phyloP scores from a whole-genome alignment of 2,113 vertebrate species.

The Coptodon rendalli region DNA sequence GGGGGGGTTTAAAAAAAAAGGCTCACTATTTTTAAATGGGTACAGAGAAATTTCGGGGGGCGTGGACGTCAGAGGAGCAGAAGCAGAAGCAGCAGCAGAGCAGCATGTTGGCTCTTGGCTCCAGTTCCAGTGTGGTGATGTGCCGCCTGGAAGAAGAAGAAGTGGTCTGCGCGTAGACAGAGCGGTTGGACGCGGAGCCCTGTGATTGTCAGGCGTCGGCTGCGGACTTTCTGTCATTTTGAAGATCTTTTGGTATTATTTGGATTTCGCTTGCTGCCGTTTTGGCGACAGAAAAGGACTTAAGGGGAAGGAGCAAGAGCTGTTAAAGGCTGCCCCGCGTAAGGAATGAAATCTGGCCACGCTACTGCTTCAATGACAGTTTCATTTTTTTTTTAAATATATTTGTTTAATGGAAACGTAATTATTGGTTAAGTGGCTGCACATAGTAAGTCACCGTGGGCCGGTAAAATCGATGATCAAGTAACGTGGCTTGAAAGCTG shows the following conservation, averaged over 20 bases:
- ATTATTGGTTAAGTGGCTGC: neutral
- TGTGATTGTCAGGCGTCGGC: neutral
- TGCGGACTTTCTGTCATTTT: neutral
- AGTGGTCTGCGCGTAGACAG: constrained; percentile 5
- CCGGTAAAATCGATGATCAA: neutral
- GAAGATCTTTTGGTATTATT: neutral
- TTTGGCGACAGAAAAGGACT: neutral
- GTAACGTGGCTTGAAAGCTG: neutral
- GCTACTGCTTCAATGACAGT: constrained; percentile 24
- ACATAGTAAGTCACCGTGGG: neutral
- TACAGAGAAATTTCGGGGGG: constrained; percentile 49
- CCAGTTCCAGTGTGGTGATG: constrained; percentile 32
- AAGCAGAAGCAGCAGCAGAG: constrained; percentile 35
- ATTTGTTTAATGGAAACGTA: neutral
- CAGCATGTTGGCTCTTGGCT: constrained; percentile 49
- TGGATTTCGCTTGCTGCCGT: neutral
- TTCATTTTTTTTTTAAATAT: neutral
- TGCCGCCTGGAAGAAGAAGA: constrained; percentile 27
- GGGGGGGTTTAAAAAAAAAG: neutral
- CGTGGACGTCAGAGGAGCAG: constrained; percentile 55
- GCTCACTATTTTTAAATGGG: constrained; percentile 60
- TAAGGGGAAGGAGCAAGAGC: neutral
- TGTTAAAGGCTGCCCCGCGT: constrained; percentile 4
- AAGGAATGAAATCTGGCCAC: neutral
- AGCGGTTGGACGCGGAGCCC: neutral